Evolutionary conservation across 2,113 vertebrate species (phyloP), one percentile per base, ranked within the genome.

Genomic region (Athene noctua): DNA sequence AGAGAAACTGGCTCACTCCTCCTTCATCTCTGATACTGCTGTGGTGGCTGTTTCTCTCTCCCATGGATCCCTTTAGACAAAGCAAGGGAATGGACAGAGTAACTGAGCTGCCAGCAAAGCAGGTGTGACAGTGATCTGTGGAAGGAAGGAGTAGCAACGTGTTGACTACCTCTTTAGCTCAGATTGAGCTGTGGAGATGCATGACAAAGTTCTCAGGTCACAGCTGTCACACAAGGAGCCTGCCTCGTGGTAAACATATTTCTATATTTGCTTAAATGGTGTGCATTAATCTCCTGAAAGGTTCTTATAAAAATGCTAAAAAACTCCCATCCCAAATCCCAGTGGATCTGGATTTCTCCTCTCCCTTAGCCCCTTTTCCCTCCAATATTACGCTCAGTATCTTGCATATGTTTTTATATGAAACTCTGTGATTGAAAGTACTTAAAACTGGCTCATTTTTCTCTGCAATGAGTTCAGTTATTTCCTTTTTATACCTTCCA

Each of bases 401-500:
- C 80, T 93, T 95, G 77, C 72, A 84, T 91, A 68, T 94, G 77
- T 79, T 96, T 94, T 96, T 80, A 79, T 96, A 86, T 58, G 82
- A 95, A 96, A 90, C 68, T 78, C 61, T 54, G 74, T 95, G 90
- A 97, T 96, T 97, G 94, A 79, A 96, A 86, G 90, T 90, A 88
- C 88, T 96, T 95, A 95, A 96, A 82, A 89, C 55, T 89, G 44
- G 79, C 77, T 95, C 95, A 96, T 96, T 97, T 95, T 97, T 96
- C 96, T 96, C 70, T 92, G 89, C 95, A 96, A 93, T 83, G 90
- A 95, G 80, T 96, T 96, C 95, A 96, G 89, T 96, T 97, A 97
- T 93, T 97, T 97, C 94, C 93, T 95, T 96, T 97, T 96, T 96
- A 85, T 97, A 96, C 91, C 92, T 97, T 97, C 96, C 96, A 97